A percentile compares a stretch with the other conserved stretches of the same genome.
Conservation (phyloP, 30 jellyfish, hydroid and myxozoan genomes). For the Hydractinia echinata region DNA sequence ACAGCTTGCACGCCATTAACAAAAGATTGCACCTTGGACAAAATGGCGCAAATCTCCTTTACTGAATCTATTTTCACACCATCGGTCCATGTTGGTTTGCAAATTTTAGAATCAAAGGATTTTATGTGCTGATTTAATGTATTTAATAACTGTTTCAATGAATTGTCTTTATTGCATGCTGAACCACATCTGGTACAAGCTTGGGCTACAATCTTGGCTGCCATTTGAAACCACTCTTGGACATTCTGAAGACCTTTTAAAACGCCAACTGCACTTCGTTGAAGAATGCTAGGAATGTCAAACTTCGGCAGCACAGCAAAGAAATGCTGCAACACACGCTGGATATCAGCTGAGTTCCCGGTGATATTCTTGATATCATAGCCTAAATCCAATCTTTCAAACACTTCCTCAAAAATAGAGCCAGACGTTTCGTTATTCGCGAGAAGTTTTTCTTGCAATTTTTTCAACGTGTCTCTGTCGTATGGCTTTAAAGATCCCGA, state of each 20-base stretch:
- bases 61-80: conserved; percentile 12
- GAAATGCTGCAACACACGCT: conserved; percentile 44
- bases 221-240: conserved; percentile 78
- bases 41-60: conserved; percentile 32
- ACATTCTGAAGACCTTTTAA: conserved; percentile 48
- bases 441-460: conserved; percentile 51
- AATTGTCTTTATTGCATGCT: conserved; percentile 43
- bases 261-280: conserved; percentile 55
- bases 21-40: conserved; percentile 19
- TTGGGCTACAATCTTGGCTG: conserved; percentile 40
- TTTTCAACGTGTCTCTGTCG: conserved; percentile 31
- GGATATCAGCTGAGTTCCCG: conserved; percentile 56
- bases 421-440: conserved; percentile 47
- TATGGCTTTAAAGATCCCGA: conserved; percentile 46
- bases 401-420: conserved; percentile 53
- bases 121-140: conserved; percentile 29
- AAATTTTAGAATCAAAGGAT: conserved; percentile 22
- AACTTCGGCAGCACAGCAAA: conserved; percentile 46
- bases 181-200: conserved; percentile 58
- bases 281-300: conserved; percentile 42
- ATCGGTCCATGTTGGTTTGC: conserved; percentile 27
- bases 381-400: conserved; percentile 72
- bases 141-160: conserved; percentile 20
- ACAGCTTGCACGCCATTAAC: neutral
- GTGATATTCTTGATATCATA: conserved; percentile 55